Conservation (phyloP, 1,140 invertebrate species). For the Rhynchophorus ferrugineus region DNA sequence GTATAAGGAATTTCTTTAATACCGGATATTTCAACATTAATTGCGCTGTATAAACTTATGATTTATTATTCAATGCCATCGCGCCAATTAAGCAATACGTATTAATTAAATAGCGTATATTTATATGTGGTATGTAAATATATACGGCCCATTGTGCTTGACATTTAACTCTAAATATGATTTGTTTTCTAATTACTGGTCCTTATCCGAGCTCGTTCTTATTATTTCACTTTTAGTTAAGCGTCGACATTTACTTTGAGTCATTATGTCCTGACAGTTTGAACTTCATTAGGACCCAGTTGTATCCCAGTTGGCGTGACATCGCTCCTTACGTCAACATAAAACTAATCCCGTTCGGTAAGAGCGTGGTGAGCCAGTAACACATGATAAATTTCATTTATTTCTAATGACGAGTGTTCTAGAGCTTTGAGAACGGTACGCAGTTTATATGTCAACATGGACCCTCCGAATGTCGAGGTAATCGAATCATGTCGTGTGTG, state of each 20-base stretch:
- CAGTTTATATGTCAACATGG: slow-evolving; percentile 37
- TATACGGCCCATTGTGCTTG: too few relatives aligned
- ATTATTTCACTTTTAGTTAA: slow-evolving; percentile 23
- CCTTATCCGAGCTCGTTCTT: too few relatives aligned
- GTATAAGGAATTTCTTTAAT: too few relatives aligned
- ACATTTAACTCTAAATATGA: too few relatives aligned
- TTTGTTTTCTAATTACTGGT: too few relatives aligned
- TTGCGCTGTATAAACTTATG: too few relatives aligned
- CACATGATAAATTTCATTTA: not conserved
- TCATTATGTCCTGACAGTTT: slow-evolving; percentile 71
- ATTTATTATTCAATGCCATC: too few relatives aligned
- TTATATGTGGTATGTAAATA: too few relatives aligned
- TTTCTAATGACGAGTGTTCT: too few relatives aligned
- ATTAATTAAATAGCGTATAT: too few relatives aligned
- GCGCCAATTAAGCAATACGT: too few relatives aligned
- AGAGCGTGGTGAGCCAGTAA: slow-evolving; percentile 52
- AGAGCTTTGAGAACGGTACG: slow-evolving; percentile 29
- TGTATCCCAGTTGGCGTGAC: slow-evolving; percentile 43
- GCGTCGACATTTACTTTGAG: slow-evolving; percentile 64
- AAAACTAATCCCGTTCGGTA: slow-evolving; percentile 67
- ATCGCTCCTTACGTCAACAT: slow-evolving; percentile 47
- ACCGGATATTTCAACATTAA: too few relatives aligned
- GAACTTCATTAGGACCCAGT: slow-evolving; percentile 53
- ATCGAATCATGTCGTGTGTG: slow-evolving; percentile 33
- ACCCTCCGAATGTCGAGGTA: slow-evolving; percentile 33